Percentiles rank a stretch among this genome's conserved stretches.
These are phyloP conservation scores for Tympanuchus pallidicinctus DNA, from an alignment of 2,113 vertebrate species.

Conservation along the genomic window DNA sequence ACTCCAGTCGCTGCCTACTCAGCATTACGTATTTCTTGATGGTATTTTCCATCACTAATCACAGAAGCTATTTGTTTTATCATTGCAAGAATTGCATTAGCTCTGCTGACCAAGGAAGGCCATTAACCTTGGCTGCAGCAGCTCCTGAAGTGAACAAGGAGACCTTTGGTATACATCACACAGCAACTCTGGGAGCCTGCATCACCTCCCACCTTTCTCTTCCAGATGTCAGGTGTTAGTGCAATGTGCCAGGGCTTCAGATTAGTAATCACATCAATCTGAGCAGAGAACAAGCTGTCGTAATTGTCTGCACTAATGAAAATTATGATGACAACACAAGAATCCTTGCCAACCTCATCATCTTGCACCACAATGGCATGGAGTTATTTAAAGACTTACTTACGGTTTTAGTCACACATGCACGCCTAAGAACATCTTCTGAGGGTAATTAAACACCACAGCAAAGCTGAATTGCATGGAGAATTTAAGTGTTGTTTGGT, in stretches of 20 bases:
- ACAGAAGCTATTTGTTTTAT: not conserved
- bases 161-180: not conserved
- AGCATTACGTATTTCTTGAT: rapidly evolving
- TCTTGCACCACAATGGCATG: slow-evolving; percentile 4
- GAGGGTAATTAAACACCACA: slow-evolving; percentile 27
- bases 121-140: not conserved
- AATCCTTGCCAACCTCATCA: slow-evolving; percentile 70
- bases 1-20: not conserved
- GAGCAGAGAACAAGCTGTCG: slow-evolving; percentile 58
- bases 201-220: slow-evolving; percentile 21
- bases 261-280: slow-evolving; percentile 59
- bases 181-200: not conserved
- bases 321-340: slow-evolving; percentile 71
- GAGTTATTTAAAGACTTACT: slow-evolving; percentile 56
- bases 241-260: slow-evolving; percentile 38
- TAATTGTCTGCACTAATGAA: slow-evolving; percentile 69
- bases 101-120: slow-evolving; percentile 8
- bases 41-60: not conserved
- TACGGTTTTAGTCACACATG: slow-evolving; percentile 39
- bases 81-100: not conserved
- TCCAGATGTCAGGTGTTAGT: slow-evolving; percentile 54
- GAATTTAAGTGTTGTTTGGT: not conserved
- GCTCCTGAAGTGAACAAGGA: not conserved
- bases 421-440: slow-evolving; percentile 49
- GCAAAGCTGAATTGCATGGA: not conserved